Conservation (phyloP, 2,797 vertebrate species). For the Erethizon dorsatum region DNA sequence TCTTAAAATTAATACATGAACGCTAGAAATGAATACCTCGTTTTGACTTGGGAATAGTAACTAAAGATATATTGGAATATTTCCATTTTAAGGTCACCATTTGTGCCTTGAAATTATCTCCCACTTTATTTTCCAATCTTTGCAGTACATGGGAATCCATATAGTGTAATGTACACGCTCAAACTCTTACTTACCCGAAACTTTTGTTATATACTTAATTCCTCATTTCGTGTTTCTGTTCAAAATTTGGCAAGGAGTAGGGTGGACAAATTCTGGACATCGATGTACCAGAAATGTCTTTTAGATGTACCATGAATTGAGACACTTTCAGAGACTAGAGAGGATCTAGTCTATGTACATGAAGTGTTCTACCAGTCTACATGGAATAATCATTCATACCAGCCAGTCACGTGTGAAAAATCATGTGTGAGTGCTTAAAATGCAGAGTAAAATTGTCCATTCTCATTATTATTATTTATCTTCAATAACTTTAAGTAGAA, state of each 20-base stretch:
- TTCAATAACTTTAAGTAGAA: background rate
- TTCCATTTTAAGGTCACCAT: background rate
- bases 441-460: background rate
- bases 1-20: background rate
- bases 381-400: background rate
- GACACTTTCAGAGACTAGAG: background rate
- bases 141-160: background rate
- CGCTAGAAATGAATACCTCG: background rate
- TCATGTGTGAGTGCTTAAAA: background rate
- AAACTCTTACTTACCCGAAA: background rate
- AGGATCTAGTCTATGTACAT: background rate
- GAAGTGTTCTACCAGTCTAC: background rate
- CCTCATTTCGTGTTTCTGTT: background rate
- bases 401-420: background rate
- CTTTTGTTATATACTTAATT: background rate
- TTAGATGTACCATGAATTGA: background rate
- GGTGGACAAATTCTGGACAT: background rate
- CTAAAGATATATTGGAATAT: background rate
- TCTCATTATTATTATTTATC: background rate
- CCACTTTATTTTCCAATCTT: background rate
- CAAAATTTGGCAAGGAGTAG: background rate
- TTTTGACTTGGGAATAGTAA: conserved; percentile 9
- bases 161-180: background rate
- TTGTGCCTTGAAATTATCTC: background rate
- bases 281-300: background rate